phyloP scores from a whole-genome alignment of 2,113 vertebrate species.

The Glaucomys volans region DNA sequence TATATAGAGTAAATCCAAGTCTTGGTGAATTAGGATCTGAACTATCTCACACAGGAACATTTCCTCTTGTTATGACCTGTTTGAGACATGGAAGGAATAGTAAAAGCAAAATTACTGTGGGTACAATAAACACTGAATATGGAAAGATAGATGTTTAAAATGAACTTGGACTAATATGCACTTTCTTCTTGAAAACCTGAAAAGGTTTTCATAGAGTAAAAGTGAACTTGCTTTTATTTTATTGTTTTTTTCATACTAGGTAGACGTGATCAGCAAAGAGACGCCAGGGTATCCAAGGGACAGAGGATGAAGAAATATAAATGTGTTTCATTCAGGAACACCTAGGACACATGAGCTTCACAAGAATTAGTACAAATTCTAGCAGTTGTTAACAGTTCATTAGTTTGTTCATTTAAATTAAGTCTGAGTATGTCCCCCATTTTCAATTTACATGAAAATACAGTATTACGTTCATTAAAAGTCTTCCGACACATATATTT shows the following conservation, averaged over 20 bases:
- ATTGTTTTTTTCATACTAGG: neutral
- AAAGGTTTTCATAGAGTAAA: neutral
- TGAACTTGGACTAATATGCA: neutral
- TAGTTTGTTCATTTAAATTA: neutral
- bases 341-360: neutral
- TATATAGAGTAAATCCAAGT: neutral
- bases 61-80: neutral
- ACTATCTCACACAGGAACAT: neutral
- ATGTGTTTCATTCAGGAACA: too few relatives aligned
- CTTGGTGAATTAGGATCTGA: neutral
- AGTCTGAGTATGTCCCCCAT: neutral
- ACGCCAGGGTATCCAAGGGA: neutral
- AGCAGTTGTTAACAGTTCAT: neutral
- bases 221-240: neutral
- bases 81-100: neutral
- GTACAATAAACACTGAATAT: neutral
- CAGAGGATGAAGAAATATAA: neutral
- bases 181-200: neutral
- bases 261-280: neutral
- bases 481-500: neutral
- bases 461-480: neutral
- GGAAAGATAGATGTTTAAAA: neutral
- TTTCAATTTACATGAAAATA: neutral
- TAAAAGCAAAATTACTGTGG: neutral
- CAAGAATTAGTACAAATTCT: neutral